Evolutionary conservation across 2,888 invertebrate species (phyloP).

Genomic region (Cynaeus angustus): DNA sequence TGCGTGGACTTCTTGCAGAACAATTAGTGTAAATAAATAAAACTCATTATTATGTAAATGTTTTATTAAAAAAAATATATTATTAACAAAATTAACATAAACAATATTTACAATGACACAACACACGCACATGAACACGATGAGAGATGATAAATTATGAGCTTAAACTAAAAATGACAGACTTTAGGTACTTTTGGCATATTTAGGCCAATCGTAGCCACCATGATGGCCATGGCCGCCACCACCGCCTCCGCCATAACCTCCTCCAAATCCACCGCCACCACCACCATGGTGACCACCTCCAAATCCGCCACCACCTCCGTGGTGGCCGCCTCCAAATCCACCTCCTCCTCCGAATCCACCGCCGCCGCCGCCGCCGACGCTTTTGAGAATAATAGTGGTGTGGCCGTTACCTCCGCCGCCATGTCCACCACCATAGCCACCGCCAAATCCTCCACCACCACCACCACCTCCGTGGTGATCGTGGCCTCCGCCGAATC

Average conservation of each 20-base stretch:
- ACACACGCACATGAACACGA: slow-evolving; percentile 56
- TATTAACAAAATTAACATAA: slow-evolving; percentile 53
- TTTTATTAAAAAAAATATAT: slow-evolving; percentile 44
- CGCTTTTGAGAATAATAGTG: slow-evolving; percentile 15
- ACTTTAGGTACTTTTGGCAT: slow-evolving; percentile 48
- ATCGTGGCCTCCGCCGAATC: slow-evolving; percentile 47
- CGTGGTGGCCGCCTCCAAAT: slow-evolving; percentile 46
- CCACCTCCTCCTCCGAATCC: slow-evolving; percentile 55
- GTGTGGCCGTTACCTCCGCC: slow-evolving; percentile 33
- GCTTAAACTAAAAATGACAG: slow-evolving; percentile 38
- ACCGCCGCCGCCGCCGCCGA: slow-evolving; percentile 51
- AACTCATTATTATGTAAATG: slow-evolving; percentile 34
- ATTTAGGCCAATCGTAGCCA: slow-evolving; percentile 37
- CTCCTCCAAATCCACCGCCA: slow-evolving; percentile 51
- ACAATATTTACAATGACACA: slow-evolving; percentile 58
- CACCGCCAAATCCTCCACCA: slow-evolving; percentile 44
- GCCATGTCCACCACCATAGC: slow-evolving; percentile 39
- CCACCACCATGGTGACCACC: slow-evolving; percentile 44
- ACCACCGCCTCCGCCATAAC: slow-evolving; percentile 48
- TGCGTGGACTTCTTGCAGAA: slow-evolving; percentile 18
- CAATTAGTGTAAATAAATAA: slow-evolving; percentile 15
- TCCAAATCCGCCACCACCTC: slow-evolving; percentile 46
- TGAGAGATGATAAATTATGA: slow-evolving; percentile 54
- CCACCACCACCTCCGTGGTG: slow-evolving; percentile 45
- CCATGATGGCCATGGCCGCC: slow-evolving; percentile 49